Base-by-base conservation (phyloP, 2,888 invertebrate genomes). In the Heliconius aoede region DNA sequence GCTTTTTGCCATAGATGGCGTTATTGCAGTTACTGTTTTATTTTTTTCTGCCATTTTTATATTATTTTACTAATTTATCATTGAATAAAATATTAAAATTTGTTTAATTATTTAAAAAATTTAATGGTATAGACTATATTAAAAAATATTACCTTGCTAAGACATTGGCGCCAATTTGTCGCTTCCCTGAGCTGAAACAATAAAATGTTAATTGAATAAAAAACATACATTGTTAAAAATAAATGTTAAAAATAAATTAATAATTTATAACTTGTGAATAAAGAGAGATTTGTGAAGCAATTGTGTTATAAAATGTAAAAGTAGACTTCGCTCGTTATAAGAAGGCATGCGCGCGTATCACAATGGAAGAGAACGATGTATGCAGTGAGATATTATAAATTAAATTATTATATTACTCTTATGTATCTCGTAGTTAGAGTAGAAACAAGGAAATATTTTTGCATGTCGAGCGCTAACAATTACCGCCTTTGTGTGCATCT, bases 111-210 rank as follows among this genome's bases (percentile, higher is more conserved):
- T n/a, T 55, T n/a, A 55, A 55, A 55, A 51, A 55, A n/a, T 18
- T 9, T 18, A 36, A 9, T n/a, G 2, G 21, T n/a, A 55, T 1
- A 55, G n/a, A 55, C 13, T 24, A 26, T 60, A 24, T 24, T 26
- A 60, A 40, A 71, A 18, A 11, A 60, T 46, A 46, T 84, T 95
- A 97, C 97, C 97, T 97, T 85, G 97, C 97, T 96, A 97, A 95
- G 88, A 97, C 97, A 96, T 97, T 97, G 87, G 97, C 97, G 88
- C 97, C 97, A 84, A 97, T 95, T 92, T 97, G 96, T 88, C 97
- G 95, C 92, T 97, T 96, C 84, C 96, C 96, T 87, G 97, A 96
- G 91, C 97, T 97, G 96, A 85, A 97, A 93, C 91, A 92, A 91
- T 18, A 18, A 72, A 74, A 80, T 79, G 79, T 73, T 60, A 69